Base-by-base conservation (phyloP, 2,888 invertebrate species). In the Cabera pusaria region DNA sequence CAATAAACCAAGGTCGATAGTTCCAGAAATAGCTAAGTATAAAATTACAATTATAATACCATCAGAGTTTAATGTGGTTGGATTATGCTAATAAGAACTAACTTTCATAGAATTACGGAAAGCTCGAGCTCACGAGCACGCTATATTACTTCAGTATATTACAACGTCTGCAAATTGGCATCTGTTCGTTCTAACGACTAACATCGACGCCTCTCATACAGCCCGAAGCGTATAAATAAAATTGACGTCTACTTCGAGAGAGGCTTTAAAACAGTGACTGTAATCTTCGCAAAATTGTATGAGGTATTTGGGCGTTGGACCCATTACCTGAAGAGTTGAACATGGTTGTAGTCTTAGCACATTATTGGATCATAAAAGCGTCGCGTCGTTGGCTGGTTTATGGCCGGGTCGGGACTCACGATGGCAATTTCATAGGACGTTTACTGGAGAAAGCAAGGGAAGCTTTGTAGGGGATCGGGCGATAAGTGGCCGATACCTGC, bases 381-480 rank as follows among this genome's bases (percentile, higher is more conserved):
- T 71, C 74, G 67, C 69, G 57, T 71, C 69, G 65, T 61, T 26
- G 26, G 29, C 68, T 82, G 67, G 57, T 86, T 84, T 85, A 87
- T 80, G 68, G 68, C 56, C 67, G 38, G 62, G 59, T 72, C 79
- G 83, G 68, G 79, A 78, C 79, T 84, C 84, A 84, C 85, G 85
- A 85, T 72, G 69, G 72, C 82, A 82, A 85, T 85, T 84, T 81
- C 72, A 63, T 76, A 71, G 76, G 76, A 81, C 77, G 76, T 81
- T 84, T 79, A 73, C 69, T 58, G 66, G 68, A 56, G 73, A 76
- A 74, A 76, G 72, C 62, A 57, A 36, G 57, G 53, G 69, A 72
- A 74, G 70, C 81, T 81, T 81, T 79, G 84, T 75, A 54, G 62
- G 53, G 67, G 72, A 72, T 53, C 56, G 39, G 69, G 74, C 74